A percentile compares a stretch with the other conserved stretches of the same genome.
phyloP scores from a whole-genome alignment of 1,140 invertebrate species.

The Trichonephila inaurata region DNA sequence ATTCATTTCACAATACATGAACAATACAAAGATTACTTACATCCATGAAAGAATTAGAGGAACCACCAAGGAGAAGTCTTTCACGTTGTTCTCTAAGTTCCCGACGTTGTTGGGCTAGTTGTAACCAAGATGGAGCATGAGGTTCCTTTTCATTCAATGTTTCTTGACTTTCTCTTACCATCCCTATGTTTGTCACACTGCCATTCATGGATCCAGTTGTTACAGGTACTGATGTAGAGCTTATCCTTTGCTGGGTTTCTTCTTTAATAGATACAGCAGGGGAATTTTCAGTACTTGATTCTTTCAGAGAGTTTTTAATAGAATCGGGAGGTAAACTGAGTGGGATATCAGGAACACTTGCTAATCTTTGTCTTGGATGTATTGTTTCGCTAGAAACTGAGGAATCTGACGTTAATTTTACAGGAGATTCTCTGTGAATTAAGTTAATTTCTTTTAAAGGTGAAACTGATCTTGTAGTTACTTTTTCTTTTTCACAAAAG shows the following conservation, averaged over 20 bases:
- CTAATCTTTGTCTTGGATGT: conserved; percentile 72
- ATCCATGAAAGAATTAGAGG: conserved; percentile 74
- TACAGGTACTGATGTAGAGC: conserved; percentile 33
- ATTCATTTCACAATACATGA: too few relatives aligned
- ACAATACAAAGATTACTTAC: conserved; percentile 46
- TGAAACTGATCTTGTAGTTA: conserved; percentile 74
- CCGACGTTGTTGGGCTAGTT: conserved; percentile 85
- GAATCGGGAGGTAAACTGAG: conserved; percentile 55
- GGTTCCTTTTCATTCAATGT: conserved; percentile 58
- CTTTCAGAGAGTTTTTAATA: conserved; percentile 65
- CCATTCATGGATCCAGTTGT: conserved; percentile 58
- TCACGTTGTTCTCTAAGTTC: conserved; percentile 88
- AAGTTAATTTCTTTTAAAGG: conserved; percentile 80
- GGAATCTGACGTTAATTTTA: conserved; percentile 77
- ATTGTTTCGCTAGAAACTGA: conserved; percentile 35
- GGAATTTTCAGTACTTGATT: conserved; percentile 72
- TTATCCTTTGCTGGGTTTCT: conserved; percentile 60
- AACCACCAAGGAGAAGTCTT: conserved; percentile 70
- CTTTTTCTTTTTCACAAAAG: conserved; percentile 82
- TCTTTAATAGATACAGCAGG: conserved; percentile 44
- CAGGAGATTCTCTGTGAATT: conserved; percentile 79
- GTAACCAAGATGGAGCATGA: conserved; percentile 78
- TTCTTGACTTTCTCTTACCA: conserved; percentile 75
- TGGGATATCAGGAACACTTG: conserved; percentile 77
- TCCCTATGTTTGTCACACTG: conserved; percentile 29